phyloP scores from a whole-genome alignment of 2,888 invertebrate species.

The Fabriciana adippe region DNA sequence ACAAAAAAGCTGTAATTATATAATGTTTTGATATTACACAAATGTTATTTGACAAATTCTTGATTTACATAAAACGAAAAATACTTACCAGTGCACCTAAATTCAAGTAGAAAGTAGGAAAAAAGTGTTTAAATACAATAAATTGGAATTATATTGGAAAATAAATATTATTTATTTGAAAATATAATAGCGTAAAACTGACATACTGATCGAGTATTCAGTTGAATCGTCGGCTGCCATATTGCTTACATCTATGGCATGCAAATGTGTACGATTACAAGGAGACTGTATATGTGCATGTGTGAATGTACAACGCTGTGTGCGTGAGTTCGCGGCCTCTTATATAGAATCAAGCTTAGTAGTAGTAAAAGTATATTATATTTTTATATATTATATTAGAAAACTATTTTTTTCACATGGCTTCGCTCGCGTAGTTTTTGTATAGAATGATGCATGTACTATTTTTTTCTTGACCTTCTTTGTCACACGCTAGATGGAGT shows the following conservation, averaged over 20 bases:
- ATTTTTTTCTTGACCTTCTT: too few relatives aligned
- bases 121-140: background rate
- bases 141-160: conserved; percentile 7
- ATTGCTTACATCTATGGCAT: conserved; percentile 59
- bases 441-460: too few relatives aligned
- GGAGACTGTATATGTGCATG: conserved; percentile 35
- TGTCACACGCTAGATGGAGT: too few relatives aligned
- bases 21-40: too few relatives aligned
- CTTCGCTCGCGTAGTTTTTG: too few relatives aligned
- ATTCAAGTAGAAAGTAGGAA: too few relatives aligned
- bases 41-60: too few relatives aligned
- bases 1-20: too few relatives aligned
- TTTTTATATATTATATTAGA: background rate
- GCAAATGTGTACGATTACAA: conserved; percentile 53
- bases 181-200: conserved; percentile 48
- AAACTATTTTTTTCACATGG: background rate
- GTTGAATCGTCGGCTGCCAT: conserved; percentile 51
- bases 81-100: too few relatives aligned
- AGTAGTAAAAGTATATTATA: conserved; percentile 3
- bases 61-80: too few relatives aligned
- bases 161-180: conserved; percentile 33
- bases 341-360: conserved; percentile 31
- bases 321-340: conserved; percentile 57
- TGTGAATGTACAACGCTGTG: conserved; percentile 44
- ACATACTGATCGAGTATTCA: conserved; percentile 71